A percentile compares a stretch with the other conserved stretches of the same genome.
phyloP scores from a whole-genome alignment of 2,113 vertebrate genomes.

The Microtus oregoni region DNA sequence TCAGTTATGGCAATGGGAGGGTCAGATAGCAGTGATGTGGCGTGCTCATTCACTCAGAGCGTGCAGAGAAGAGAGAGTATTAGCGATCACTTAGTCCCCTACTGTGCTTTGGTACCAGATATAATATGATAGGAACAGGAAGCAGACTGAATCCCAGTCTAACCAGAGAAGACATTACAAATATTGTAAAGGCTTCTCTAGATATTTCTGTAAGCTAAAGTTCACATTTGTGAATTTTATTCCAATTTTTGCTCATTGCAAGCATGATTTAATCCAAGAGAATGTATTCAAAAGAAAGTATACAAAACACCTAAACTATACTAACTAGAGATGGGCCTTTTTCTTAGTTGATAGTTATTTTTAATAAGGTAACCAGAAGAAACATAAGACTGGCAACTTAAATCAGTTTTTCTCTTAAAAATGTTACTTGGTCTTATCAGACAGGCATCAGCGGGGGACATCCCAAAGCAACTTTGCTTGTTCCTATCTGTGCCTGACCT shows the following conservation, averaged over 20 bases:
- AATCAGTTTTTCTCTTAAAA: constrained; percentile 44
- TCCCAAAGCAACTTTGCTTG: background rate
- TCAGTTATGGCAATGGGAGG: background rate
- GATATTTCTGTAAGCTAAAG: background rate
- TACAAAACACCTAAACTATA: background rate
- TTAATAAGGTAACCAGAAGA: constrained; percentile 4
- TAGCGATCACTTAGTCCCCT: too few relatives aligned
- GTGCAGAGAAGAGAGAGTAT: background rate
- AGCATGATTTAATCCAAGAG: background rate
- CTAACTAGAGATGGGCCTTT: background rate
- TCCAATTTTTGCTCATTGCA: background rate
- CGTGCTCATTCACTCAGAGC: background rate
- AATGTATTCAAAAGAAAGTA: constrained; percentile 48
- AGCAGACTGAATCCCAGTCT: background rate
- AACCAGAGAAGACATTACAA: background rate
- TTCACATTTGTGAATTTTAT: constrained; percentile 15
- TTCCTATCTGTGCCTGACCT: background rate
- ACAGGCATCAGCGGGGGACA: background rate
- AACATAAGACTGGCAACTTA: background rate
- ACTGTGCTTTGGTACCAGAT: background rate
- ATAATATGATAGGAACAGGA: background rate
- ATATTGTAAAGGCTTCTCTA: background rate
- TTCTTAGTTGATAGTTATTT: constrained; percentile 51
- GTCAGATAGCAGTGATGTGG: background rate
- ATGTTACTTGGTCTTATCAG: background rate